These are phyloP conservation scores for Calliphora vomitoria DNA, from an alignment of 2,888 invertebrate genomes.

Conservation along the genomic window DNA sequence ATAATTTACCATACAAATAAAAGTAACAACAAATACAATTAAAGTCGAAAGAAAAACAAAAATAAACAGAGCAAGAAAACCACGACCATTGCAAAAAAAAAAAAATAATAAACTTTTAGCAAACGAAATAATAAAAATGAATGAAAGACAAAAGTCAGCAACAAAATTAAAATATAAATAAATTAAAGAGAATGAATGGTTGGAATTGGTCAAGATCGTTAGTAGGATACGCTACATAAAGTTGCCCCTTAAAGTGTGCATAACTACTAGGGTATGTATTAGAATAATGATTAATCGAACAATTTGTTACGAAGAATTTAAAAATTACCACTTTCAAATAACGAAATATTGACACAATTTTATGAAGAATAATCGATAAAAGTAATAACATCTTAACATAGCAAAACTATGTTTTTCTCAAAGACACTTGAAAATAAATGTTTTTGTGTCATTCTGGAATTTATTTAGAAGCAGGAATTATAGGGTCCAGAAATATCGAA, in stretches of 20 bases:
- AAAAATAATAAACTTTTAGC: conserved; percentile 21
- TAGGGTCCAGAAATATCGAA: too few relatives aligned
- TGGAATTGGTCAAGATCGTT: not conserved
- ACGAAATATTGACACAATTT: too few relatives aligned
- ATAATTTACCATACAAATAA: conserved; percentile 48
- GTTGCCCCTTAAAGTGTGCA: too few relatives aligned
- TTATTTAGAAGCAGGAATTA: too few relatives aligned
- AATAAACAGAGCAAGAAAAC: conserved; percentile 56
- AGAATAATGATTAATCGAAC: too few relatives aligned
- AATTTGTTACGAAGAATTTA: too few relatives aligned
- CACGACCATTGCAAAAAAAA: conserved; percentile 41
- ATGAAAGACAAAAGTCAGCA: not conserved
- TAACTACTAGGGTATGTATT: not conserved
- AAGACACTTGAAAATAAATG: too few relatives aligned
- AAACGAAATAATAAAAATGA: conserved; percentile 10
- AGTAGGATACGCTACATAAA: conserved; percentile 1
- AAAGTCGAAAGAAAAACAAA: conserved; percentile 42
- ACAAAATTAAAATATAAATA: conserved; percentile 30
- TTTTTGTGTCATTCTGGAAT: too few relatives aligned
- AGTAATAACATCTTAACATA: too few relatives aligned
- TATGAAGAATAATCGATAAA: too few relatives aligned
- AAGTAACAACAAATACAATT: conserved; percentile 40
- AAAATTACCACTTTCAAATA: too few relatives aligned
- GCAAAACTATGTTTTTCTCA: too few relatives aligned
- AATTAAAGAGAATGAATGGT: not conserved